Evolutionary conservation across 1,140 invertebrate species (phyloP).

Genomic region (Saccostrea cuccullata): DNA sequence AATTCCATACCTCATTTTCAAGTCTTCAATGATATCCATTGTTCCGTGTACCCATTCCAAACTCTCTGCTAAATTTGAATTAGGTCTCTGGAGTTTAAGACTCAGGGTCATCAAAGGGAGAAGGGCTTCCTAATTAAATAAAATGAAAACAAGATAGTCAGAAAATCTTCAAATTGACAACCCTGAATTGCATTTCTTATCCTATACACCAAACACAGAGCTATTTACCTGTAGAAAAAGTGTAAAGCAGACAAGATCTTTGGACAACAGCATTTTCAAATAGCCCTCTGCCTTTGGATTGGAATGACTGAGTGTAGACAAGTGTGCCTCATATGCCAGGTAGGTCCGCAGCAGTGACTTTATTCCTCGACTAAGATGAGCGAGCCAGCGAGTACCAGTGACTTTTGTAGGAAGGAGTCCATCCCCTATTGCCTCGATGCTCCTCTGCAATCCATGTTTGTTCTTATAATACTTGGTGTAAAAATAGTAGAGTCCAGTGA

Average conservation of each 20-base stretch:
- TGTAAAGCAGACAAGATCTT: neutral
- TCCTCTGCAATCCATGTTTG: conserved; percentile 44
- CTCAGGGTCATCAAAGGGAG: conserved; percentile 18
- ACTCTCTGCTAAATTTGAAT: neutral
- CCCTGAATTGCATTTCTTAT: neutral
- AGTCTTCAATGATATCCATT: conserved; percentile 6
- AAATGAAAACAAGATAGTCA: conserved; percentile 1
- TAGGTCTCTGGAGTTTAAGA: conserved; percentile 23
- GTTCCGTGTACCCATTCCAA: neutral
- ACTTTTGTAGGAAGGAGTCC: conserved; percentile 27
- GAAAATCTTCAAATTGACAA: conserved; percentile 11
- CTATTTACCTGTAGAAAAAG: neutral
- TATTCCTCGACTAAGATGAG: conserved; percentile 37
- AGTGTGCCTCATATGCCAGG: conserved; percentile 21
- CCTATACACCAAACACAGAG: neutral
- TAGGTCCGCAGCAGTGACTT: neutral
- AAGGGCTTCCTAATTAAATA: conserved; percentile 5
- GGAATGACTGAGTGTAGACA: conserved; percentile 11
- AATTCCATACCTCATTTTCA: conserved; percentile 20
- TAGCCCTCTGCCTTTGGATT: conserved; percentile 45
- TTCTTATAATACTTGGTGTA: conserved; percentile 53
- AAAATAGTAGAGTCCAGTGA: conserved; percentile 58
- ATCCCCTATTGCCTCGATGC: conserved; percentile 28
- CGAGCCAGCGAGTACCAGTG: conserved; percentile 41
- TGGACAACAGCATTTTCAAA: conserved; percentile 24